These are phyloP conservation scores for Lumbricus terrestris DNA, from an alignment of 2,888 invertebrate genomes.

Conservation along the genomic window DNA sequence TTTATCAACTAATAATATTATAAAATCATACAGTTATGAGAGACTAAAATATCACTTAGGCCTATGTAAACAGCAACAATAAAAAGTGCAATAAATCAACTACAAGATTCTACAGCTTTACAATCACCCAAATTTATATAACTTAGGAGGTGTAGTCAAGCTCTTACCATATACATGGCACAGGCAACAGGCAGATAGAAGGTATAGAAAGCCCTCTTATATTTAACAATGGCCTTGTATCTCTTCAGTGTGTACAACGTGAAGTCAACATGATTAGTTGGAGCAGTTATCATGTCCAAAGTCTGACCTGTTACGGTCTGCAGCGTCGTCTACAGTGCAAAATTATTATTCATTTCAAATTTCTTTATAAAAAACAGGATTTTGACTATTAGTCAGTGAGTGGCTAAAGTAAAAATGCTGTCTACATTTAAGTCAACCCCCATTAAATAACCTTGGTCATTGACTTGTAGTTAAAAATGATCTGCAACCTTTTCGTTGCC, in stretches of 20 bases:
- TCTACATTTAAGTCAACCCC: neutral
- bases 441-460: neutral
- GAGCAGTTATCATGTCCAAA: constrained; percentile 72
- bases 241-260: constrained; percentile 70
- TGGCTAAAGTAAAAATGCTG: neutral
- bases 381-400: no score
- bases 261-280: constrained; percentile 58
- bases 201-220: constrained; percentile 90
- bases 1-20: no score
- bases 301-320: constrained; percentile 81
- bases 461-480: neutral
- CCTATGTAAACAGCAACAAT: no score
- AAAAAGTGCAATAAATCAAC: no score
- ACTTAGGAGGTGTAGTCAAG: neutral
- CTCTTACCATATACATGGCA: constrained; percentile 74
- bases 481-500: no score
- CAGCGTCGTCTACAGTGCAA: constrained; percentile 62
- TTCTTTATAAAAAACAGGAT: no score
- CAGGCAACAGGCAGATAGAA: constrained; percentile 87
- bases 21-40: neutral
- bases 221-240: constrained; percentile 82
- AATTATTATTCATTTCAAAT: no score
- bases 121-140: no score
- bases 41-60: no score
- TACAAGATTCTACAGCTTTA: neutral